phyloP scores from a whole-genome alignment of 2,888 invertebrate species.

The Philaethria dido region DNA sequence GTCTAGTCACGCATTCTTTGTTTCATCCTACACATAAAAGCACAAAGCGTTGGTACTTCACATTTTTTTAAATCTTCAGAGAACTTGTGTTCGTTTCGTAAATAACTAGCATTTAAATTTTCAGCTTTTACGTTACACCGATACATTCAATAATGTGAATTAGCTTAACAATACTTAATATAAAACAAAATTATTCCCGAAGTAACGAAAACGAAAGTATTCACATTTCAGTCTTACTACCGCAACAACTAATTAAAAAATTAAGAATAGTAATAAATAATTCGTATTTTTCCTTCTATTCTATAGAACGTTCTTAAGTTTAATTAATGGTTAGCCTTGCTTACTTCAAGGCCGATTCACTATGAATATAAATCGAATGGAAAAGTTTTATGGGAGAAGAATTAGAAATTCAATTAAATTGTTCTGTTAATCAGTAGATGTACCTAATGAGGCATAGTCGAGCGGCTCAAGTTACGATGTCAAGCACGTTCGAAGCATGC shows the following conservation, averaged over 20 bases:
- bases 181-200: neutral
- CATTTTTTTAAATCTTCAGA: constrained; percentile 33
- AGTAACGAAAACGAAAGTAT: neutral
- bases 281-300: too few relatives aligned
- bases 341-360: constrained; percentile 11
- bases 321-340: neutral
- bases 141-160: neutral
- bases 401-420: constrained; percentile 35
- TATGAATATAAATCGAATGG: constrained; percentile 21
- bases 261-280: neutral
- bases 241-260: neutral
- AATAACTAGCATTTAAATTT: constrained; percentile 12
- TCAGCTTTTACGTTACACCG: neutral
- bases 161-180: neutral
- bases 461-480: constrained; percentile 38
- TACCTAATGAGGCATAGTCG: constrained; percentile 37
- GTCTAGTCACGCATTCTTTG: constrained; percentile 29
- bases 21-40: constrained; percentile 31
- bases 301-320: neutral
- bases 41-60: constrained; percentile 39
- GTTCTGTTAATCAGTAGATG: constrained; percentile 40
- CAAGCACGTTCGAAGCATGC: constrained; percentile 36
- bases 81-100: constrained; percentile 32
- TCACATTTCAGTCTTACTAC: neutral
- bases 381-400: constrained; percentile 28